Evolutionary conservation across 2,797 vertebrate genomes (phyloP).

Genomic region (Coranthus polyacanthus): DNA sequence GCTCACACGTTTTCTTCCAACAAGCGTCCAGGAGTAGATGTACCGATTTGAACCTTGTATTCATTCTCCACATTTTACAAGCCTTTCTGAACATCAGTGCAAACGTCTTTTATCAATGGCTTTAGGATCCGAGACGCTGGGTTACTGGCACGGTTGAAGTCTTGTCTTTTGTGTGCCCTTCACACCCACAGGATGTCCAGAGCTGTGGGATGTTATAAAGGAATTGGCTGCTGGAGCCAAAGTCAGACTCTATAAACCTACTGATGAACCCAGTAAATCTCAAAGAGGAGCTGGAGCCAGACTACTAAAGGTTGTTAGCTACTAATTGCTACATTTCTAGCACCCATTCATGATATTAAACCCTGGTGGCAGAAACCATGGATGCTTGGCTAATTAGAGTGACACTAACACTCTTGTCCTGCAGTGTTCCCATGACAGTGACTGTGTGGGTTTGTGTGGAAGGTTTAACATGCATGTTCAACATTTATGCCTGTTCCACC

Average conservation of each 20-base stretch:
- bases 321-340: slow-evolving; percentile 84
- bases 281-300: slow-evolving; percentile 60
- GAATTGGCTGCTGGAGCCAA: slow-evolving; percentile 75
- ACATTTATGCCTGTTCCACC: slow-evolving; percentile 2
- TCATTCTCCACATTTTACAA: slow-evolving; percentile 18
- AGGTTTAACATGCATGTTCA: slow-evolving; percentile 36
- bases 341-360: slow-evolving; percentile 82
- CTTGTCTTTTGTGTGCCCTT: slow-evolving; percentile 67
- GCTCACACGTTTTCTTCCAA: slow-evolving; percentile 6
- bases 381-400: slow-evolving; percentile 77
- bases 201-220: slow-evolving; percentile 65
- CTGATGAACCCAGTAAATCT: slow-evolving; percentile 83
- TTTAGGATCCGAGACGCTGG: slow-evolving; percentile 46
- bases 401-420: slow-evolving; percentile 77
- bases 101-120: slow-evolving; percentile 59
- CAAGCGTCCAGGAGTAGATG: slow-evolving; percentile 15
- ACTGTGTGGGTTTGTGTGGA: slow-evolving; percentile 39
- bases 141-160: slow-evolving; percentile 59
- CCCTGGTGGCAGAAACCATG: slow-evolving; percentile 71
- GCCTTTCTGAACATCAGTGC: slow-evolving; percentile 34
- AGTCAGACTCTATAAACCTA: slow-evolving; percentile 84
- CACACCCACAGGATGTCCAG: slow-evolving; percentile 74
- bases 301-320: slow-evolving; percentile 75
- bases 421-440: slow-evolving; percentile 76
- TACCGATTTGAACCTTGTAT: slow-evolving; percentile 19